phyloP scores from a whole-genome alignment of 2,888 invertebrate species.

The Drosophila robusta region DNA sequence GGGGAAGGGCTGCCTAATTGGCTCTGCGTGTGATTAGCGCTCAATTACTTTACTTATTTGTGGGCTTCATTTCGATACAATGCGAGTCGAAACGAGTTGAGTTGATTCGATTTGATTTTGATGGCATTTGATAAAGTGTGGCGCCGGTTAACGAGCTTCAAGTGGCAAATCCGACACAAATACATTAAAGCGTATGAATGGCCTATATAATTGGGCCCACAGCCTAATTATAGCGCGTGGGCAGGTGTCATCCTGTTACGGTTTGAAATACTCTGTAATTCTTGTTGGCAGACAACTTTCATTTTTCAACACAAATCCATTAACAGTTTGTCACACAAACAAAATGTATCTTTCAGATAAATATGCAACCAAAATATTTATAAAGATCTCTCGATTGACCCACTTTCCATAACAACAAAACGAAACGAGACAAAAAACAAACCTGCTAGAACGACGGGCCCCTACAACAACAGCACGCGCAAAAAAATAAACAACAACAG shows the following conservation, averaged over 20 bases:
- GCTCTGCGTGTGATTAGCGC: conserved; percentile 67
- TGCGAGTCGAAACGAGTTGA: background rate
- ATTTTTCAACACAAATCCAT: conserved; percentile 70
- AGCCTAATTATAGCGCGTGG: conserved; percentile 10
- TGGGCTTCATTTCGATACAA: conserved; percentile 11
- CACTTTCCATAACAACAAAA: conserved; percentile 69
- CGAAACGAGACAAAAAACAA: conserved; percentile 47
- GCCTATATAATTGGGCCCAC: background rate
- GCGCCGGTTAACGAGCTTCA: conserved; percentile 39
- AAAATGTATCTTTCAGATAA: conserved; percentile 67
- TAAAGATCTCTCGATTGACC: conserved; percentile 80
- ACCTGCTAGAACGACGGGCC: conserved; percentile 51
- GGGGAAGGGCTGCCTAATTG: conserved; percentile 29
- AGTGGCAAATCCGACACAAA: conserved; percentile 16
- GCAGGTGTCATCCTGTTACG: conserved; percentile 27
- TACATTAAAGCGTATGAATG: conserved; percentile 2
- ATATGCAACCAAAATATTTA: conserved; percentile 74
- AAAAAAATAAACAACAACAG: conserved; percentile 29
- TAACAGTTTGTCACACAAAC: conserved; percentile 67
- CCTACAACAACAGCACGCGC: conserved; percentile 11
- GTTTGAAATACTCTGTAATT: conserved; percentile 10
- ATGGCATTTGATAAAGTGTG: conserved; percentile 15
- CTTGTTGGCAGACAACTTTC: conserved; percentile 65
- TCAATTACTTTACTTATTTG: conserved; percentile 74
- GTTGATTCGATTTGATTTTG: conserved; percentile 23